Conservation (phyloP, 2,888 invertebrate species). For the Artemia sinica region DNA sequence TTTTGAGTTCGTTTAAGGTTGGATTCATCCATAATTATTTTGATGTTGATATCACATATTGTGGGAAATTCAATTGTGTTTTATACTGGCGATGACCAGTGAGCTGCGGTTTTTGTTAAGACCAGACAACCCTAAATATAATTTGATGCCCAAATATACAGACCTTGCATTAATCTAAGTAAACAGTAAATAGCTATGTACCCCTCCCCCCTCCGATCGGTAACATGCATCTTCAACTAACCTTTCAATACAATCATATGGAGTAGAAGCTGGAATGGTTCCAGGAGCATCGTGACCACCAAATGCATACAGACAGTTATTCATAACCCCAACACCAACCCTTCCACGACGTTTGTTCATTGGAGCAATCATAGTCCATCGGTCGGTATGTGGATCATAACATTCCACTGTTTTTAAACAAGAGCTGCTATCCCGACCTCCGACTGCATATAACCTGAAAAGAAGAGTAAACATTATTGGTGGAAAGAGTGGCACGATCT, state of each 20-base stretch:
- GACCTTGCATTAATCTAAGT: too few species aligned
- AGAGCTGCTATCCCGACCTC: constrained; percentile 76
- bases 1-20: too few species aligned
- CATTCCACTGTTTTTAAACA: constrained; percentile 79
- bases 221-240: constrained; percentile 29
- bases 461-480: constrained; percentile 14
- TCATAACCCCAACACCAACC: constrained; percentile 71
- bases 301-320: constrained; percentile 73
- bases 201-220: too few species aligned
- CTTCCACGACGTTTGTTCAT: constrained; percentile 73
- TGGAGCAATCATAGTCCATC: constrained; percentile 67
- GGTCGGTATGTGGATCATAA: constrained; percentile 57
- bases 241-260: constrained; percentile 77
- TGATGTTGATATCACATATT: too few species aligned
- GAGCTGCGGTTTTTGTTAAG: too few species aligned
- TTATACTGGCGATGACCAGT: too few species aligned
- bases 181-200: too few species aligned
- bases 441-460: constrained; percentile 66
- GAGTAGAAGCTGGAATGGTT: constrained; percentile 58
- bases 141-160: too few species aligned
- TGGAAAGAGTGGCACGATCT: too few species aligned
- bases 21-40: too few species aligned
- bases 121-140: too few species aligned
- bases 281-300: constrained; percentile 89
- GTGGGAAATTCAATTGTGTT: too few species aligned